Percentiles rank a stretch among this genome's conserved stretches.
These are phyloP conservation scores for Monochamus saltuarius DNA, from an alignment of 1,140 invertebrate genomes.

Conservation along the genomic window DNA sequence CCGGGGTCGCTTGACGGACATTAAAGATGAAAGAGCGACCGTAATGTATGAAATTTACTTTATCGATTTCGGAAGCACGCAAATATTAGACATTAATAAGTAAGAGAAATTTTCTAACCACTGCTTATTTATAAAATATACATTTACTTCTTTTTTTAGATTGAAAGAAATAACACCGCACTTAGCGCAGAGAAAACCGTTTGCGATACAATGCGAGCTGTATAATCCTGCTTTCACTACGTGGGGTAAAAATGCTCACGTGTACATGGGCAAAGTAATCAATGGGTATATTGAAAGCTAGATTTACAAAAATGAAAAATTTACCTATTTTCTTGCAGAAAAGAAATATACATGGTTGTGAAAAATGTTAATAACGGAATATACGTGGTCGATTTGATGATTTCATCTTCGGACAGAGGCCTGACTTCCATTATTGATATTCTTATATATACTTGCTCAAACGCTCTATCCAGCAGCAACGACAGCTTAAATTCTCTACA, in stretches of 20 bases:
- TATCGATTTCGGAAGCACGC: slow-evolving; percentile 35
- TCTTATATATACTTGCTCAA: slow-evolving; percentile 18
- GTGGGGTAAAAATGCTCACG: slow-evolving; percentile 30
- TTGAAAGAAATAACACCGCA: slow-evolving; percentile 23
- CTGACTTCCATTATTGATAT: slow-evolving; percentile 31
- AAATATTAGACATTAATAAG: slow-evolving; percentile 24
- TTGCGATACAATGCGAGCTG: slow-evolving; percentile 30
- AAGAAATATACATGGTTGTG: slow-evolving; percentile 28
- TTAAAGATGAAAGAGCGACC: slow-evolving; percentile 18
- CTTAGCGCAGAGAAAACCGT: slow-evolving; percentile 23
- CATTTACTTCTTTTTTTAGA: slow-evolving; percentile 14
- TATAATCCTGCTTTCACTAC: slow-evolving; percentile 21
- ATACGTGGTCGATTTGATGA: slow-evolving; percentile 32
- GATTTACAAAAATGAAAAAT: background rate
- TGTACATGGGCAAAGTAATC: slow-evolving; percentile 26
- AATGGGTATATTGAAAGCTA: slow-evolving; percentile 22
- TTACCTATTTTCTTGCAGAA: slow-evolving; percentile 20
- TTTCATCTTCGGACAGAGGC: slow-evolving; percentile 32
- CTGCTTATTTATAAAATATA: background rate
- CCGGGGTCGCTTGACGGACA: slow-evolving; percentile 25
- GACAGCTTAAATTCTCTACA: background rate
- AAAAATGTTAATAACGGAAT: slow-evolving; percentile 23
- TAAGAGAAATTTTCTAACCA: slow-evolving; percentile 4
- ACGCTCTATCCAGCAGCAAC: background rate
- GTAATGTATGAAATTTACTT: slow-evolving; percentile 30